phyloP scores from a whole-genome alignment of 2,797 vertebrate species.

The Margarornis squamiger region DNA sequence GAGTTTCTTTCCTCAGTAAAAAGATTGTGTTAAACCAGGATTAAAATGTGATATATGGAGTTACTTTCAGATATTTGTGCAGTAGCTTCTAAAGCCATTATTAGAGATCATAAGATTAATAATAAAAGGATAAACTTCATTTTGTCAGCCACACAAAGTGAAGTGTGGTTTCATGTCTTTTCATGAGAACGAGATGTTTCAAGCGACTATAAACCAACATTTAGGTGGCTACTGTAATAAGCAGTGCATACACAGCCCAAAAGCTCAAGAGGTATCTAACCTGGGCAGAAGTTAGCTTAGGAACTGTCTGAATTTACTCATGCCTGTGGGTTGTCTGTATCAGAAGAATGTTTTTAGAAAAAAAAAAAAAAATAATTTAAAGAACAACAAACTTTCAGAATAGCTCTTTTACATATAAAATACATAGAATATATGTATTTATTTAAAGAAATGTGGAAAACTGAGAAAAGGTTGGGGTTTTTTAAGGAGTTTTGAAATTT shows the following conservation, averaged over 20 bases:
- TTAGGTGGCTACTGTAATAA: background rate
- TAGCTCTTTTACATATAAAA: background rate
- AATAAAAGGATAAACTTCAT: background rate
- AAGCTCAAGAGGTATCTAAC: background rate
- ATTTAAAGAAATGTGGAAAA: background rate
- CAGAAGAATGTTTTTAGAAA: background rate
- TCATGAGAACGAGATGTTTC: background rate
- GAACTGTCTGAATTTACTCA: background rate
- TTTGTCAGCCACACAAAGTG: background rate
- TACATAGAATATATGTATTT: background rate
- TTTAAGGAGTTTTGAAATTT: background rate
- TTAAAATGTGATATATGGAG: background rate
- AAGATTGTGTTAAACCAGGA: background rate
- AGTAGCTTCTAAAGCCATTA: background rate
- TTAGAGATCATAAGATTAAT: constrained; percentile 3
- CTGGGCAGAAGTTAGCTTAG: background rate
- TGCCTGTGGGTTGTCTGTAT: background rate
- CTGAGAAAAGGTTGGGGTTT: background rate
- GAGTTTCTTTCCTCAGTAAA: background rate
- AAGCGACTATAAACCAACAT: background rate
- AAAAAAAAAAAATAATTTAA: background rate
- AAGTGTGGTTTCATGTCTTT: background rate
- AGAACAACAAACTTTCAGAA: background rate
- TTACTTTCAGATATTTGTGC: background rate
- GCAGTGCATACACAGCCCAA: background rate